Base-by-base conservation (phyloP, 2,888 invertebrate species). In the Drosophila conformis region DNA sequence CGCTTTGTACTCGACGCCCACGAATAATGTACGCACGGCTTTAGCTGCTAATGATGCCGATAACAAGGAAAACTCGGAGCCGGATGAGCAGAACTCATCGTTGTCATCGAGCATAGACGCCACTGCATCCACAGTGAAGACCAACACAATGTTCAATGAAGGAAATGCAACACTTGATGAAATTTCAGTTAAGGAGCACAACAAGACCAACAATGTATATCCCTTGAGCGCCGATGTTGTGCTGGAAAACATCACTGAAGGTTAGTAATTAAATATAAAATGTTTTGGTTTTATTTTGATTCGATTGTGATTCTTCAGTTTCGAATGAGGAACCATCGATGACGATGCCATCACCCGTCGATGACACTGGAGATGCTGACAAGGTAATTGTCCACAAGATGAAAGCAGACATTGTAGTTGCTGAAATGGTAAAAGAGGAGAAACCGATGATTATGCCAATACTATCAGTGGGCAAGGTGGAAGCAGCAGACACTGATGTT, bases 1-100 rank as follows among this genome's bases (percentile, higher is more conserved):
- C 8, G 89, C 86, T 0, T 58, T 90, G 8, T 78, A 91, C 56
- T 92, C 92, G 4, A 92, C 92, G 1, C 92, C 92, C 0, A 88
- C 92, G 0, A 91, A 90, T 53, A 71, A 63, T 61, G 25, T 42
- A 6, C 27, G 13, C 2, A 54, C 54, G 10, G 52, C 69, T 31
- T 1, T 62, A 4, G 48, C 35, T 21, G 35, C 15, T 10, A 8
- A 60, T 15, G 54, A 67, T 13, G 54, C 42, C 2, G 70, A 73
- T 2, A 83, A 91, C 48, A 91, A 91, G 59, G 91, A 91, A 56
- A 91, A 91, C 66, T 62, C 79, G 5, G 67, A 78, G 13, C 83
- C 89, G 1, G 83, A 88, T 13, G 68, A 53, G 5, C 77, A 76
- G 8, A 87, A 83, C 36, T 77, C 75, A 0, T 80, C 79, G 2